Evolutionary conservation across 2,888 invertebrate species (phyloP), one percentile per base, ranked within the genome.

Genomic region (Drosophila prolongata): DNA sequence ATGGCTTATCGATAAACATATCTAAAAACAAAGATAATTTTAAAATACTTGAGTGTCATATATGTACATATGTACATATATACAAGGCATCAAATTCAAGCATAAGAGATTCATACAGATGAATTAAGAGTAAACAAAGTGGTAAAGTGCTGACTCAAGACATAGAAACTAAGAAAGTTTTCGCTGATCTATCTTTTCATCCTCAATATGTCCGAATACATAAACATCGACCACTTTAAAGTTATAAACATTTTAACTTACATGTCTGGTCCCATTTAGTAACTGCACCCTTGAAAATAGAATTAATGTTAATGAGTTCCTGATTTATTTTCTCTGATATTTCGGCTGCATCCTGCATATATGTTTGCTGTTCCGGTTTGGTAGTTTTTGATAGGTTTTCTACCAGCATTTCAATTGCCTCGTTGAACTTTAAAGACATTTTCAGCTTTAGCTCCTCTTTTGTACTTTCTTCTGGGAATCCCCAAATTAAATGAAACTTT

Each of bases 321-420:
- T 44, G 16, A 30, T 46, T 30, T 6, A 55, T 8, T 46, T 55
- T 30, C n/a, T 30, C 27, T 3, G 30, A 13, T 30, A 55, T 46
- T 16, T 55, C 54, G n/a, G 13, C 1, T 8, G 30, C 54, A 30
- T 55, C 54, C 16, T 16, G 16, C 90, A 4, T 30, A 16, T 46
- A 46, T 10, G 3, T 6, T 10, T 44, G 2, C 47, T 8, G 11
- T 6, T 30, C 16, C 9, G 54, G 27, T 11, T 9, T 30, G 8
- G 16, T 6, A 8, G 3, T 14, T 14, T 14, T 40, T 14, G 27
- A 5, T 27, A 53, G 11, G 40, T 37, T 27, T 13, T 11, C 24
- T 14, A 14, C 11, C 9, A 53, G 10, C 16, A 43, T 11, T 19
- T 43, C 43, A 16, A 43, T 0, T 6, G 43, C 43, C 19, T 43